These are phyloP conservation scores for Machaerirhynchus nigripectus DNA, from an alignment of 2,113 vertebrate genomes.

Conservation along the genomic window DNA sequence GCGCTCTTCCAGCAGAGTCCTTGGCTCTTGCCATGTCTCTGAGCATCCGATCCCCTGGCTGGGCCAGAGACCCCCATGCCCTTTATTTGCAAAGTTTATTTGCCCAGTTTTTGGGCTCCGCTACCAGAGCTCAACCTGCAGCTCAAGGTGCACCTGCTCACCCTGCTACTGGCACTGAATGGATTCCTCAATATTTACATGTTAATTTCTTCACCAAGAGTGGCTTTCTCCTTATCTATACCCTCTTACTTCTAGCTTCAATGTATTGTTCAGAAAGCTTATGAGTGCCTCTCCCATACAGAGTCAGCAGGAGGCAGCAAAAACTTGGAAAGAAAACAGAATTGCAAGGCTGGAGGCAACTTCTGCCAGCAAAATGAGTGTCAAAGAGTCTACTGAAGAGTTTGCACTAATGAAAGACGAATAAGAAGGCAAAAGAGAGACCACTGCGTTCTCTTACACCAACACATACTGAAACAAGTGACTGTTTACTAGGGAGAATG, in stretches of 20 bases:
- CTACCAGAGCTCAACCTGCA: neutral
- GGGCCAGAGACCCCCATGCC: neutral
- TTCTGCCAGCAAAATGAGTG: neutral
- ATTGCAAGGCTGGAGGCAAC: neutral
- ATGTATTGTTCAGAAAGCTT: neutral
- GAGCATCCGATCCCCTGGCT: rapidly evolving
- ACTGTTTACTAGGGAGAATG: neutral
- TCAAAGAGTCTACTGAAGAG: neutral
- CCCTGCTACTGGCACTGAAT: neutral
- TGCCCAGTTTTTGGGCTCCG: neutral
- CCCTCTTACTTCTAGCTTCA: neutral
- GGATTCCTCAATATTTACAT: neutral
- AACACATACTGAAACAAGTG: neutral
- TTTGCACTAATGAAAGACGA: neutral
- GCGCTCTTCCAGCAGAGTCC: neutral
- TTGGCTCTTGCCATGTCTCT: neutral
- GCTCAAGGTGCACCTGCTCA: neutral
- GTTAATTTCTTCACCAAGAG: neutral
- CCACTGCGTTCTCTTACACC: neutral
- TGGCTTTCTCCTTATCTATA: neutral
- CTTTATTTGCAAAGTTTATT: neutral
- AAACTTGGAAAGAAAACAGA: neutral
- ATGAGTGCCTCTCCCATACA: neutral
- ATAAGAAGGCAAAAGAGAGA: neutral
- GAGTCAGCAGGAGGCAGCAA: neutral